A percentile compares a stretch with the other conserved stretches of the same genome.
Conservation (phyloP, 2,113 vertebrate species). For the Ginglymostoma cirratum region DNA sequence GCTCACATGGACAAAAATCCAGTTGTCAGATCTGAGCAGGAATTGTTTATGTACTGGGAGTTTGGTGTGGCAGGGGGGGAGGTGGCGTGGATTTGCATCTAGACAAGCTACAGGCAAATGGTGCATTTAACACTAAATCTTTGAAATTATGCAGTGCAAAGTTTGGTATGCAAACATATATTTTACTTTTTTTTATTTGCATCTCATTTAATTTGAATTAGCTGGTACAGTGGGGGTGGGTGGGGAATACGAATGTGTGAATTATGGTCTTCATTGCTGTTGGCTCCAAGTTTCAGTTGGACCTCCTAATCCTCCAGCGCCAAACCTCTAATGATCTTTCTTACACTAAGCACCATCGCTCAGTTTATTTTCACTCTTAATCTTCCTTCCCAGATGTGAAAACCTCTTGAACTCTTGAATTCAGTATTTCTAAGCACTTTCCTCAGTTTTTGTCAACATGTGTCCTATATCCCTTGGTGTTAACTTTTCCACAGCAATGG, state of each 20-base stretch:
- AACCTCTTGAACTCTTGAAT: neutral
- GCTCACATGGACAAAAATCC: neutral
- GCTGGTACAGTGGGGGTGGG: neutral
- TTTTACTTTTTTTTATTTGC: neutral
- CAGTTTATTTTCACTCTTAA: neutral
- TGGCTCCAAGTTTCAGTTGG: neutral
- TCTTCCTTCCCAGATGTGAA: neutral
- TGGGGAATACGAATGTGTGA: neutral
- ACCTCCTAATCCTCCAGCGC: neutral
- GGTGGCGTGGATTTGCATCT: neutral
- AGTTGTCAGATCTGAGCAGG: neutral
- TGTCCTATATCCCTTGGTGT: neutral
- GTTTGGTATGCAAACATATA: neutral
- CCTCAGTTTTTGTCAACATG: neutral
- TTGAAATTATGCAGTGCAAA: neutral
- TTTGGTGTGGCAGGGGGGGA: too few relatives aligned
- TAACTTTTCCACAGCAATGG: neutral
- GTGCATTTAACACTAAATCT: neutral
- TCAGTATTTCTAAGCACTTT: neutral
- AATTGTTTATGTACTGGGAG: neutral
- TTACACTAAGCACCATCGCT: neutral
- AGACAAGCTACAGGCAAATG: neutral
- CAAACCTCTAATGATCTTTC: neutral
- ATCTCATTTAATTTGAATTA: neutral
- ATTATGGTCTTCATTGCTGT: neutral